Conservation (phyloP, 2,888 invertebrate species). For the Ophonus ardosiacus region DNA sequence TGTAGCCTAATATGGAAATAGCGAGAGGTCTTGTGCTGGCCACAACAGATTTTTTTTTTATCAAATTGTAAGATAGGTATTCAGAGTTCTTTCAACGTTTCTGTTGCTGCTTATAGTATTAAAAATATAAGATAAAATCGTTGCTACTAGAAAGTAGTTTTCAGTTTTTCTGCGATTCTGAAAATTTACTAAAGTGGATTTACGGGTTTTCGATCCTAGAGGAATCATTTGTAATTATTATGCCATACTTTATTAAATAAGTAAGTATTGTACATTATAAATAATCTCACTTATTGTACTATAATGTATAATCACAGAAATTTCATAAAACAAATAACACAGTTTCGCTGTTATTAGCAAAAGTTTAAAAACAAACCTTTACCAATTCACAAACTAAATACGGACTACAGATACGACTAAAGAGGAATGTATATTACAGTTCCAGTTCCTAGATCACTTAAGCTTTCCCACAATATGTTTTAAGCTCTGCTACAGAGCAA, state of each 20-base stretch:
- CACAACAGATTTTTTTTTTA: no score
- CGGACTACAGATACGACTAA: constrained; percentile 15
- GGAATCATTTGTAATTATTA: constrained; percentile 22
- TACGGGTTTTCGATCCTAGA: no score
- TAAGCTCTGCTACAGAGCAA: constrained; percentile 73
- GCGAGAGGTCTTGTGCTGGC: no score
- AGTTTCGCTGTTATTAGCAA: constrained; percentile 55
- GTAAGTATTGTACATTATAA: constrained; percentile 57
- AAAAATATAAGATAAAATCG: no score
- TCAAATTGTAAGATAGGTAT: no score
- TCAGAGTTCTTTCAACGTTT: no score
- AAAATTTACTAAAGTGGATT: no score
- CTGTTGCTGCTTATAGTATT: no score
- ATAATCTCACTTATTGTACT: constrained; percentile 62
- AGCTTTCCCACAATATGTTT: constrained; percentile 71
- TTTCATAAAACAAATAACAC: constrained; percentile 62
- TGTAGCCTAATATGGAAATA: no score
- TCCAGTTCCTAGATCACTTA: background rate
- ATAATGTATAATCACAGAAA: constrained; percentile 61
- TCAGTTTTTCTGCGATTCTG: no score
- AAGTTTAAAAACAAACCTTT: constrained; percentile 37
- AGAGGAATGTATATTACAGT: constrained; percentile 37
- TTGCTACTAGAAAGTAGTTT: no score
- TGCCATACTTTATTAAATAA: constrained; percentile 56
- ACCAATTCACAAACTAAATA: constrained; percentile 23